phyloP scores from a whole-genome alignment of 2,113 vertebrate species.

The Peucedramus taeniatus region DNA sequence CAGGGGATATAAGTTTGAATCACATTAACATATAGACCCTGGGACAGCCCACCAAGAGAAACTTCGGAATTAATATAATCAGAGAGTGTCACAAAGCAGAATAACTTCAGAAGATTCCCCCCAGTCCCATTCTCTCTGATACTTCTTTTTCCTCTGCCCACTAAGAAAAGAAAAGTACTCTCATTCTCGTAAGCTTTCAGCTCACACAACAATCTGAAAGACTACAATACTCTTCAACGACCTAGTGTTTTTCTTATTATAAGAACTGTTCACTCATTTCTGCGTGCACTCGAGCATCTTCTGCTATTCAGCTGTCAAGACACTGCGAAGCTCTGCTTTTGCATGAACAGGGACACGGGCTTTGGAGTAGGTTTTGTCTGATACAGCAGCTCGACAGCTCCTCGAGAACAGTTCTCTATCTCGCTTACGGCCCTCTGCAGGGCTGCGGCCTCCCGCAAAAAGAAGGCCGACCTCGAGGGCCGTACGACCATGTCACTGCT shows the following conservation, averaged over 20 bases:
- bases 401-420: rapidly evolving
- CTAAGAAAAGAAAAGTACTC: neutral
- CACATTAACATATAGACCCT: neutral
- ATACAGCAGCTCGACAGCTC: neutral
- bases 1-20: neutral
- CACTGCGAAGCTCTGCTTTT: neutral
- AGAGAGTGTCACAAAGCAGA: neutral
- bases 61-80: neutral
- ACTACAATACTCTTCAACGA: neutral
- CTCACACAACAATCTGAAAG: neutral
- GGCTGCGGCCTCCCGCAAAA: rapidly evolving
- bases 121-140: neutral
- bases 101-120: neutral
- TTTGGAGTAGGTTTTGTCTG: neutral
- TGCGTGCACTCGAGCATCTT: rapidly evolving
- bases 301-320: neutral
- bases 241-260: neutral
- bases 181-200: neutral
- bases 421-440: rapidly evolving
- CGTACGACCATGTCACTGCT: rapidly evolving
- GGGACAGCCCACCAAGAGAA: neutral
- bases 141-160: neutral
- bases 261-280: neutral
- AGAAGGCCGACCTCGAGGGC: neutral
- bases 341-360: rapidly evolving